These are phyloP conservation scores for Pterophyllum scalare DNA, from an alignment of 2,113 vertebrate genomes.

Conservation along the genomic window DNA sequence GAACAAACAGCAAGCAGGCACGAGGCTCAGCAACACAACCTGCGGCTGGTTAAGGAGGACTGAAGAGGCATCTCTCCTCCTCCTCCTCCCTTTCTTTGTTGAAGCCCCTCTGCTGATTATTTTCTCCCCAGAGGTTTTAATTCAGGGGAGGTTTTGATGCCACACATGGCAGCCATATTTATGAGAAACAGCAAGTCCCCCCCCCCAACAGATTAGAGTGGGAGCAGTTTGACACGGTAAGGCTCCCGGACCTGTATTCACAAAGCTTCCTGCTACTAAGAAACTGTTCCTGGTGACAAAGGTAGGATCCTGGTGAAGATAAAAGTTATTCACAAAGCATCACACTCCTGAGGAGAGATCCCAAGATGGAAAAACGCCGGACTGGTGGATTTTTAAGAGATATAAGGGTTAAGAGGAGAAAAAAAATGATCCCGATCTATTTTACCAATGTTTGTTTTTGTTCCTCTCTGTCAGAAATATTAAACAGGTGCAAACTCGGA, in stretches of 20 bases:
- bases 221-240: constrained; percentile 15
- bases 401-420: background rate
- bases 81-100: constrained; percentile 10
- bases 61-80: constrained; percentile 7
- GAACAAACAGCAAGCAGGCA: constrained; percentile 71
- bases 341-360: background rate
- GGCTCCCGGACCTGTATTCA: background rate
- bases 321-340: background rate
- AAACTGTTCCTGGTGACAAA: background rate
- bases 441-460: too few relatives aligned
- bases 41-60: constrained; percentile 53
- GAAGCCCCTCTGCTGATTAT: constrained; percentile 54
- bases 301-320: background rate
- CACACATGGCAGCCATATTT: constrained; percentile 71
- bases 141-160: constrained; percentile 51
- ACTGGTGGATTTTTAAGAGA: background rate
- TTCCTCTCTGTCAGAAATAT: background rate
- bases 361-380: background rate
- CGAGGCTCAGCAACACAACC: constrained; percentile 44
- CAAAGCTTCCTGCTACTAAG: background rate
- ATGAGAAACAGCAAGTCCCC: constrained; percentile 21
- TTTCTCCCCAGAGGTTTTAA: constrained; percentile 58
- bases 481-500: too few relatives aligned
- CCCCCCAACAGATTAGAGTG: constrained; percentile 31
- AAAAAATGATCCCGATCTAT: too few relatives aligned